phyloP scores from a whole-genome alignment of 2,888 invertebrate species.

The Dasysyrphus albostriatus region DNA sequence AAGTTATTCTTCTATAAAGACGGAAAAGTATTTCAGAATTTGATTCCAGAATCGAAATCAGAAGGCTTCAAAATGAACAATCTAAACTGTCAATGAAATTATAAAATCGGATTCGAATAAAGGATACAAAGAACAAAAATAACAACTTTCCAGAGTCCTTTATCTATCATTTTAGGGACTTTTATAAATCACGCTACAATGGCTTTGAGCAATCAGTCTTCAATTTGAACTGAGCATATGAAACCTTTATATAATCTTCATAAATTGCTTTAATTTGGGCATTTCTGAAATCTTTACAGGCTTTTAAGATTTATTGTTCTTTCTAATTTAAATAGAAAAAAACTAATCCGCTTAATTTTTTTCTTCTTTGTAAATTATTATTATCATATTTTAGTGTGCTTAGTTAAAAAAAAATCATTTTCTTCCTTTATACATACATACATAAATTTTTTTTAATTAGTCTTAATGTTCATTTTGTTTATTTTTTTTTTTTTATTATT shows the following conservation, averaged over 20 bases:
- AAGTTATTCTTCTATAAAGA: not conserved
- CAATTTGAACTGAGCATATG: too few relatives aligned
- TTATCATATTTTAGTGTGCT: not conserved
- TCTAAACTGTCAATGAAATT: too few relatives aligned
- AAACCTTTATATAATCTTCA: too few relatives aligned
- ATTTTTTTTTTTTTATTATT: conserved; percentile 34
- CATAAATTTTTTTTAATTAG: conserved; percentile 39
- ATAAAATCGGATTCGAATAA: too few relatives aligned
- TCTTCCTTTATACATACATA: conserved; percentile 48
- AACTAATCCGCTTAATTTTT: not conserved
- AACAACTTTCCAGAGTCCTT: too few relatives aligned
- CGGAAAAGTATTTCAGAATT: too few relatives aligned
- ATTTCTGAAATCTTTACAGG: too few relatives aligned
- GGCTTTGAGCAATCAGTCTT: too few relatives aligned
- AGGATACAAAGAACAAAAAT: too few relatives aligned
- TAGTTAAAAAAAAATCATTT: conserved; percentile 9
- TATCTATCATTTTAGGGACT: too few relatives aligned
- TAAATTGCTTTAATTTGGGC: too few relatives aligned
- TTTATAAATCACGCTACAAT: too few relatives aligned
- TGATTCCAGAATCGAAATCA: not conserved
- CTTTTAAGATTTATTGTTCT: not conserved
- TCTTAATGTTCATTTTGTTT: conserved; percentile 30
- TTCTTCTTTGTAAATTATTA: not conserved
- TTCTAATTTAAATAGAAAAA: conserved; percentile 5
- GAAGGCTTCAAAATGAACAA: not conserved